phyloP scores from a whole-genome alignment of 2,888 invertebrate species.

The Drosophila cognata region DNA sequence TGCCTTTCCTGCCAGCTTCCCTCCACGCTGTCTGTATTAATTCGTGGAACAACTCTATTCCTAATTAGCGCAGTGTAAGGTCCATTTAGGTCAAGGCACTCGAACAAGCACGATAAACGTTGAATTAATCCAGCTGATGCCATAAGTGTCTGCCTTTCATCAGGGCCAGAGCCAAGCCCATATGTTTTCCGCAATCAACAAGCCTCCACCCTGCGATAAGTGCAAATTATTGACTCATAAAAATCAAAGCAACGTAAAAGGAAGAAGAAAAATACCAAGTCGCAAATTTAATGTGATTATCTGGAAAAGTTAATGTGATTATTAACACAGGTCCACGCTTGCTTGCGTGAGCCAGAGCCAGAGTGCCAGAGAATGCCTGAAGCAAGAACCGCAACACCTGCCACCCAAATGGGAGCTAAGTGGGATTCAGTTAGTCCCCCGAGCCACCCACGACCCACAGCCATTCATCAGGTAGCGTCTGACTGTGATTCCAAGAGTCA shows the following conservation, averaged over 20 bases:
- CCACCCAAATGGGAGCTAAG: constrained; percentile 10
- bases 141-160: constrained; percentile 37
- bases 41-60: constrained; percentile 23
- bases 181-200: neutral
- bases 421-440: neutral
- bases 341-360: constrained; percentile 45
- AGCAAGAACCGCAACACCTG: constrained; percentile 18
- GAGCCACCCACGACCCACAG: constrained; percentile 29
- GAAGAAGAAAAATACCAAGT: constrained; percentile 29
- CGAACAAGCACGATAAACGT: constrained; percentile 38
- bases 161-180: constrained; percentile 41
- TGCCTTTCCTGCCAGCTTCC: neutral
- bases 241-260: constrained; percentile 57
- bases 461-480: constrained; percentile 49
- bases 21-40: neutral
- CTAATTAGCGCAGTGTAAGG: constrained; percentile 46
- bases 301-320: constrained; percentile 76
- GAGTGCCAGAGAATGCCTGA: constrained; percentile 2
- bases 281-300: constrained; percentile 74
- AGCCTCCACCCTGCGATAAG: neutral
- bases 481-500: constrained; percentile 32
- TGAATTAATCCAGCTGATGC: constrained; percentile 61
- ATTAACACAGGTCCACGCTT: constrained; percentile 50
- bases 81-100: constrained; percentile 62
- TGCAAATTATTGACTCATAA: constrained; percentile 64